phyloP scores from a whole-genome alignment of 2,888 invertebrate genomes.

The Amiota minor region DNA sequence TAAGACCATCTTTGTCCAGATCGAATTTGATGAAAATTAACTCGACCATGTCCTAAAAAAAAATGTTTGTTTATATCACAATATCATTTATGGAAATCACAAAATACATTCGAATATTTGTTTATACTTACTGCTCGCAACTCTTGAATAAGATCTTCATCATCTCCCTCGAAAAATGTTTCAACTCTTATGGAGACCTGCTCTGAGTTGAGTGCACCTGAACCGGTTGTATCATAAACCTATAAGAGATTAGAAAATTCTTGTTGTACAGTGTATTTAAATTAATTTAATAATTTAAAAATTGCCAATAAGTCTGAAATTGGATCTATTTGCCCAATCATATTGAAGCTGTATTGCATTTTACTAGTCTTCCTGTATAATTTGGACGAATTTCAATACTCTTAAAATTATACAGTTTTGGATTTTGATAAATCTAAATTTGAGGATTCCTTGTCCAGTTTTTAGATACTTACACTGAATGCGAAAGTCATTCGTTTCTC shows the following conservation, averaged over 20 bases:
- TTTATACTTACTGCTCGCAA: neutral
- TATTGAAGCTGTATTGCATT: too few relatives aligned
- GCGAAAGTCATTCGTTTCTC: neutral
- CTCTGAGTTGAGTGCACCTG: neutral
- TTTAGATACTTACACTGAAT: neutral
- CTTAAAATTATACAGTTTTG: too few relatives aligned
- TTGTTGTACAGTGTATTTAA: neutral
- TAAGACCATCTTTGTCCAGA: neutral
- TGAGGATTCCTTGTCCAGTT: neutral
- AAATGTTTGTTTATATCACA: neutral
- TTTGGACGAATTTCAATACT: too few relatives aligned
- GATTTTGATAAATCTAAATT: too few relatives aligned
- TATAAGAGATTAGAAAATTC: neutral
- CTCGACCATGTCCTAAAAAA: neutral
- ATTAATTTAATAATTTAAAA: neutral
- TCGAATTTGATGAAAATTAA: neutral
- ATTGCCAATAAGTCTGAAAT: too few relatives aligned
- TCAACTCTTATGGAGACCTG: neutral
- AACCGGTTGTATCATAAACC: neutral
- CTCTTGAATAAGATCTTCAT: neutral
- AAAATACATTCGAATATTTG: neutral
- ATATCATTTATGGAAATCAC: neutral
- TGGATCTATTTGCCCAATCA: too few relatives aligned
- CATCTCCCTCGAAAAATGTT: neutral
- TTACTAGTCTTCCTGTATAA: too few relatives aligned